A percentile compares a stretch with the other conserved stretches of the same genome.
Conservation (phyloP, 2,113 vertebrate genomes). For the Hassar affinis region DNA sequence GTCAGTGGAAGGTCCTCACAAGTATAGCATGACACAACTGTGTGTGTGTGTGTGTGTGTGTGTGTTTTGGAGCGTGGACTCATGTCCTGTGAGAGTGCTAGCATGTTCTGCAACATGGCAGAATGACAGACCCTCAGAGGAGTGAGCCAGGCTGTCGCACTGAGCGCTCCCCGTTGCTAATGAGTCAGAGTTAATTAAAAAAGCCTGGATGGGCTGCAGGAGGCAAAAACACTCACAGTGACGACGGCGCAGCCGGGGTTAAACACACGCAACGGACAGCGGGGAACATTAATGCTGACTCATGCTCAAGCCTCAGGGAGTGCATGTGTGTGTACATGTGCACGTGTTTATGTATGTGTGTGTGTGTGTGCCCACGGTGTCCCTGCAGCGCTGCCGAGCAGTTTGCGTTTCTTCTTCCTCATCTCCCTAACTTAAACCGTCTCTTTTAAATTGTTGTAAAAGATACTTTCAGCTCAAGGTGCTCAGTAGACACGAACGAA, state of each 20-base stretch:
- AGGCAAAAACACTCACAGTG: slow-evolving; percentile 23
- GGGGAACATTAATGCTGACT: slow-evolving; percentile 47
- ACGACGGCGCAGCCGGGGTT: slow-evolving; percentile 32
- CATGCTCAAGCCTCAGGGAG: slow-evolving; percentile 39
- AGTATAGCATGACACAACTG: not conserved
- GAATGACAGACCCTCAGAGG: slow-evolving; percentile 53
- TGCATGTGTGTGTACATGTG: not conserved
- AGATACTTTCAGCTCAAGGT: not conserved
- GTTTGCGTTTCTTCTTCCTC: not conserved
- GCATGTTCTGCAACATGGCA: slow-evolving; percentile 48
- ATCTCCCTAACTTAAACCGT: not conserved
- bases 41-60: slow-evolving; percentile 1
- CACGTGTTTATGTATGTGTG: not conserved
- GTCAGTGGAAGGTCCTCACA: no score
- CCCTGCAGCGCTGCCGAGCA: slow-evolving; percentile 17
- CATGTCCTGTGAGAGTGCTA: slow-evolving; percentile 39
- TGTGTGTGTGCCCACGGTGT: slow-evolving; percentile 21
- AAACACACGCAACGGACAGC: slow-evolving; percentile 47
- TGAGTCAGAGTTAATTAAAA: slow-evolving; percentile 57
- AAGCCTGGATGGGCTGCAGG: slow-evolving; percentile 40
- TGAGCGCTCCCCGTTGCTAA: slow-evolving; percentile 48
- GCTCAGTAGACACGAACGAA: not conserved
- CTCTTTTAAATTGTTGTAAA: not conserved
- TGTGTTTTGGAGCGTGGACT: not conserved
- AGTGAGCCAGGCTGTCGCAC: slow-evolving; percentile 47